Evolutionary conservation across 1,140 invertebrate genomes (phyloP).

Genomic region (Camponotus vicinus): DNA sequence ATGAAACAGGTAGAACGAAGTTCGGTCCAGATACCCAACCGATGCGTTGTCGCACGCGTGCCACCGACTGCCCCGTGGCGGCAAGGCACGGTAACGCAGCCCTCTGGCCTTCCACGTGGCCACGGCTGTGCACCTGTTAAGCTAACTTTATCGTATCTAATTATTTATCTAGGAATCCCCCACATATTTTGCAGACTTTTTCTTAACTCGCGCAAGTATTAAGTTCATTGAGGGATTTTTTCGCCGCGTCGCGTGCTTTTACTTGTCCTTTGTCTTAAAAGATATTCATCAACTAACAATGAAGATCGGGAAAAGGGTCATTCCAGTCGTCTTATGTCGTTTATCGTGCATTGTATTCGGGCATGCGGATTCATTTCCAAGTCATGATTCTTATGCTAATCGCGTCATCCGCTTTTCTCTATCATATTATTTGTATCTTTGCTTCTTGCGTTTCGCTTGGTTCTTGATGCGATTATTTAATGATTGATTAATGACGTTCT

Average conservation of each 20-base stretch:
- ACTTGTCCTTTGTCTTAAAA: slow-evolving; percentile 67
- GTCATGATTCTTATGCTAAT: slow-evolving; percentile 44
- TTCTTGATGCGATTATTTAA: slow-evolving; percentile 45
- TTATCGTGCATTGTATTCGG: slow-evolving; percentile 39
- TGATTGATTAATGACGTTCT: slow-evolving; percentile 23
- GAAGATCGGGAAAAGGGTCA: slow-evolving; percentile 72
- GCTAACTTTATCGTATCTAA: slow-evolving; percentile 83
- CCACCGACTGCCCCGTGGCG: slow-evolving; percentile 85
- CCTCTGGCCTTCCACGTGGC: slow-evolving; percentile 83
- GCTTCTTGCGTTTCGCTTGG: slow-evolving; percentile 63
- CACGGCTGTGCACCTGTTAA: slow-evolving; percentile 84
- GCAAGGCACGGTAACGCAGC: slow-evolving; percentile 85
- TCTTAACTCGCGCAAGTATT: slow-evolving; percentile 72
- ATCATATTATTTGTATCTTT: slow-evolving; percentile 39
- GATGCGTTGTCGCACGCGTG: slow-evolving; percentile 84
- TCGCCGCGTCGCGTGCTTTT: slow-evolving; percentile 66
- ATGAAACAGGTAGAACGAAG: slow-evolving; percentile 94
- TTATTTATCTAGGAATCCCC: slow-evolving; percentile 82
- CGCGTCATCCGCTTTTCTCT: slow-evolving; percentile 53
- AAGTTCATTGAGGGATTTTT: slow-evolving; percentile 39
- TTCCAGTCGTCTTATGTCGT: slow-evolving; percentile 71
- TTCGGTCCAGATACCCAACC: slow-evolving; percentile 84
- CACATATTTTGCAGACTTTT: slow-evolving; percentile 76
- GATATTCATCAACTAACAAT: slow-evolving; percentile 66
- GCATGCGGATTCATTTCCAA: slow-evolving; percentile 59